These are phyloP conservation scores for fruit fly (Drosophila melanogaster) DNA, from an alignment of 1,140 invertebrate species.

Conservation along the genomic window DNA sequence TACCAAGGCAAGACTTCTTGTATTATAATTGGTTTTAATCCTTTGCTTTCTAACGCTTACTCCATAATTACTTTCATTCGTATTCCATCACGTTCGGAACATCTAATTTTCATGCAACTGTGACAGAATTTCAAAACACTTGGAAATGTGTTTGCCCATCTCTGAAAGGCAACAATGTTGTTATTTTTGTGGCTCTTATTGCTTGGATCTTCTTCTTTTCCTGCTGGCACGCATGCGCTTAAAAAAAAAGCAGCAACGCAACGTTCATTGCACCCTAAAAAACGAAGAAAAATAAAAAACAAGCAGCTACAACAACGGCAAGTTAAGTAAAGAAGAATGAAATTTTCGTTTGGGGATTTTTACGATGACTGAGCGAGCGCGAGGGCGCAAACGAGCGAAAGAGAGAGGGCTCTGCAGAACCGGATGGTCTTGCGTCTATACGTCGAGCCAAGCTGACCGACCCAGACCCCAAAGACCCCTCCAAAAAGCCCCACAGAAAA, in stretches of 20 bases:
- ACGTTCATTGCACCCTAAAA: slow-evolving; percentile 81
- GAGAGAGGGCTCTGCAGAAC: slow-evolving; percentile 50
- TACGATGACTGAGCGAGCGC: slow-evolving; percentile 28
- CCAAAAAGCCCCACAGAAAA: slow-evolving; percentile 14
- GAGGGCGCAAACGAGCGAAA: neutral
- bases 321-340: slow-evolving; percentile 71
- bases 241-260: slow-evolving; percentile 52
- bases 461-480: slow-evolving; percentile 34
- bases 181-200: slow-evolving; percentile 25
- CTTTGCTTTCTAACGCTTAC: neutral
- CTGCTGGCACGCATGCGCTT: slow-evolving; percentile 69
- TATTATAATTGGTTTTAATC: neutral
- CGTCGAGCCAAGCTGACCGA: slow-evolving; percentile 31
- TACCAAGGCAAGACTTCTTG: neutral
- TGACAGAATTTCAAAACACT: slow-evolving; percentile 4
- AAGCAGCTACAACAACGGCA: slow-evolving; percentile 24
- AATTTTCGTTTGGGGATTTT: slow-evolving; percentile 59
- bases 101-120: neutral
- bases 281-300: slow-evolving; percentile 52
- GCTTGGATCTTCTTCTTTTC: slow-evolving; percentile 13
- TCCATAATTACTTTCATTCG: neutral
- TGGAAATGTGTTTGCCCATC: slow-evolving; percentile 43
- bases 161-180: slow-evolving; percentile 48
- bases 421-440: slow-evolving; percentile 61
- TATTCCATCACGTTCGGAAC: slow-evolving; percentile 1